A percentile compares a stretch with the other conserved stretches of the same genome.
Evolutionary conservation across 2,888 invertebrate species (phyloP).

Genomic region (Argyra leucocephala): DNA sequence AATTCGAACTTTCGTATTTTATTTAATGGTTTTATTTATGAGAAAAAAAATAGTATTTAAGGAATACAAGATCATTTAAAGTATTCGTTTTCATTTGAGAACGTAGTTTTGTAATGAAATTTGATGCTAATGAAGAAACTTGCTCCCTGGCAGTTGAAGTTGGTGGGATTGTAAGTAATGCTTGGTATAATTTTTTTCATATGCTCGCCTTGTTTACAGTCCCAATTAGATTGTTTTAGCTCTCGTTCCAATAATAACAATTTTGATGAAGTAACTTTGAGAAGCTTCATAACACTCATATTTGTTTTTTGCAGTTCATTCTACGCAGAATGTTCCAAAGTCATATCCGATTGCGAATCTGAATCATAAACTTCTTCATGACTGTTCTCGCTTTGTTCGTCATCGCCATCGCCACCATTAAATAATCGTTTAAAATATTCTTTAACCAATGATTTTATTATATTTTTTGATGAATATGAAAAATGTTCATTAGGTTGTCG

Average conservation of each 20-base stretch:
- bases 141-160: constrained; percentile 7
- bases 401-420: background rate
- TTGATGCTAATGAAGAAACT: constrained; percentile 7
- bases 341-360: background rate
- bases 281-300: background rate
- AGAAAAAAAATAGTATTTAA: background rate
- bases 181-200: constrained; percentile 5
- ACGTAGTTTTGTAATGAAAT: constrained; percentile 8
- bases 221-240: too few species aligned
- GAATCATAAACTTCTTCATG: background rate
- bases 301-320: background rate
- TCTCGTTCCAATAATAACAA: too few species aligned
- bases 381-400: background rate
- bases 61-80: constrained; percentile 7
- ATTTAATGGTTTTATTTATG: too few species aligned
- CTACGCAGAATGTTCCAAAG: background rate
- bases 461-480: background rate
- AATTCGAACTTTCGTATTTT: too few species aligned
- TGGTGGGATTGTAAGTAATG: constrained; percentile 9
- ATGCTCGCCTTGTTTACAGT: too few species aligned
- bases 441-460: constrained; percentile 2
- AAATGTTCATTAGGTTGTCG: constrained; percentile 7
- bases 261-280: background rate
- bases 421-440: background rate
- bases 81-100: constrained; percentile 1